phyloP scores from a whole-genome alignment of 2,113 vertebrate genomes.

The Cricetomys ansorgei region DNA sequence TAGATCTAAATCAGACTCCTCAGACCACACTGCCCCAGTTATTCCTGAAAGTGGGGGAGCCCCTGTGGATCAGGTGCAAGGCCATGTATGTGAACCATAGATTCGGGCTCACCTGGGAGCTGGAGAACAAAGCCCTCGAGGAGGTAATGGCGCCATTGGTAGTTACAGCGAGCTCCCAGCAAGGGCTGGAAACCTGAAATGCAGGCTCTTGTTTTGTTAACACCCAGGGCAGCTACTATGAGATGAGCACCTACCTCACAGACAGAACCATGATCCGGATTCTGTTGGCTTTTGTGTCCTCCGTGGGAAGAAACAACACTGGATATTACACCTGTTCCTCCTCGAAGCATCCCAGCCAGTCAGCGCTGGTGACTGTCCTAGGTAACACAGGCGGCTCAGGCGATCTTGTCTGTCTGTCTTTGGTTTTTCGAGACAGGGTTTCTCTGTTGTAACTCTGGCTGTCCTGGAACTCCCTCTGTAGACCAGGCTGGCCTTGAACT shows the following conservation, averaged over 20 bases:
- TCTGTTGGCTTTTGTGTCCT: slow-evolving; percentile 79
- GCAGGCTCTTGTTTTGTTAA: slow-evolving; percentile 77
- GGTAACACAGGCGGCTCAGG: slow-evolving; percentile 83
- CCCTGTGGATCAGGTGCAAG: slow-evolving; percentile 87
- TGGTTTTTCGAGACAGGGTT: background rate
- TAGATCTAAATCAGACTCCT: slow-evolving; percentile 85
- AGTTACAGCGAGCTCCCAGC: background rate
- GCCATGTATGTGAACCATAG: slow-evolving; percentile 76
- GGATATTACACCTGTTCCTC: slow-evolving; percentile 90
- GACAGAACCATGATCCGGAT: slow-evolving; percentile 79
- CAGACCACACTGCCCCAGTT: slow-evolving; percentile 83
- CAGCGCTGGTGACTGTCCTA: slow-evolving; percentile 87
- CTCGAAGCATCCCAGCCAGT: slow-evolving; percentile 76
- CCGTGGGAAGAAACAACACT: slow-evolving; percentile 80
- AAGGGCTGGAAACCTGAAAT: slow-evolving; percentile 57
- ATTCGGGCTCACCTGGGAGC: slow-evolving; percentile 80
- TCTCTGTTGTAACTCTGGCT: background rate
- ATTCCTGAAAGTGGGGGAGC: slow-evolving; percentile 86
- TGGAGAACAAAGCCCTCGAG: slow-evolving; percentile 77
- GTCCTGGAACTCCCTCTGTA: background rate
- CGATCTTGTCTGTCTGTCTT: background rate
- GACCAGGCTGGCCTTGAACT: background rate
- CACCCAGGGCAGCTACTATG: slow-evolving; percentile 78
- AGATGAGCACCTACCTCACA: slow-evolving; percentile 77
- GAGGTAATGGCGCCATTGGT: slow-evolving; percentile 79